Evolutionary conservation across 2,113 vertebrate genomes (phyloP), one percentile per base, ranked within the genome.

Genomic region (Marmota monax): DNA sequence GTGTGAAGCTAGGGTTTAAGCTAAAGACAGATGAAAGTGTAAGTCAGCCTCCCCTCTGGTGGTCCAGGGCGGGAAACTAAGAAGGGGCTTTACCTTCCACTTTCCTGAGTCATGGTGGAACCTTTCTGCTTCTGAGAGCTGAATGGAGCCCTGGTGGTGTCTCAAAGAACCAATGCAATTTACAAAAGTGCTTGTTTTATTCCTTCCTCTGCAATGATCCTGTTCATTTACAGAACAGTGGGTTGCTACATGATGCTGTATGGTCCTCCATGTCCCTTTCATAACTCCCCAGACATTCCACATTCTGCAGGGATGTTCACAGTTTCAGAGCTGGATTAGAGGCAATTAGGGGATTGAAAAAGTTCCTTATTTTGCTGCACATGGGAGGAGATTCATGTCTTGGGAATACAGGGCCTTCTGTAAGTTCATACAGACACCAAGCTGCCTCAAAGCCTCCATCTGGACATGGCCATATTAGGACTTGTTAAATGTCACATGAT

Each of bases 241-340:
- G n/a, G 22, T 16, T 8, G 51, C 65, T 48, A 0, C 4, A 2
- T 0, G 20, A 63, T 5, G 20, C 22, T 8, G 67, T 1, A 0
- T 23, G 0, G 1, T 39, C 79, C 42, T 80, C 34, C 1, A 1
- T 7, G 37, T 11, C 39, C 78, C 22, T 56, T 65, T 51, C 42
- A 11, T 0, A 25, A 85, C 77, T 65, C n/a, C 58, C 42, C 4
- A 42, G 79, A 32, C 20, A 45, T 6, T 42, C 27, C 45, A 22
- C 23, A 1, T 13, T 34, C 45, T 5, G 61, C 12, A 9, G 1
- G 4, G 27, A 45, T 61, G 32, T 29, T 77, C 53, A 7, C 10
- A 56, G 51, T 22, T 18, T 42, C 65, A 14, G 25, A 37, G 80
- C 53, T 69, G 73, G 61, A 42, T 2, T 14, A 51, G 72, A 29